phyloP scores from a whole-genome alignment of 2,797 vertebrate genomes.

The Cygnus olor region DNA sequence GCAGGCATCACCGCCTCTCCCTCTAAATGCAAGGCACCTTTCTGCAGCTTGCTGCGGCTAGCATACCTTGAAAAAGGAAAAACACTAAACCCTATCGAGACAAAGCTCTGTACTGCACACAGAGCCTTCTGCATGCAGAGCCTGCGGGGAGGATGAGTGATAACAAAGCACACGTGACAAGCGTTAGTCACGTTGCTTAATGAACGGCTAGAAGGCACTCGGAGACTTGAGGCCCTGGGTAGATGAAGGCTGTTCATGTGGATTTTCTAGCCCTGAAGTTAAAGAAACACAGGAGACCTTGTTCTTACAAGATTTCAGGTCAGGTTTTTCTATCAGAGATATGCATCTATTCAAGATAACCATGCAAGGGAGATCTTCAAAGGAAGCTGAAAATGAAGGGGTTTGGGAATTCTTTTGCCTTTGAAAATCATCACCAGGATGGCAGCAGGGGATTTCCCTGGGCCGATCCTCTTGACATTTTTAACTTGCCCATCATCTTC shows the following conservation, averaged over 20 bases:
- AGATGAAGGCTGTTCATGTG: not conserved
- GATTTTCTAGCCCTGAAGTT: conserved; percentile 44
- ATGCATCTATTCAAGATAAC: not conserved
- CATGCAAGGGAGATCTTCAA: not conserved
- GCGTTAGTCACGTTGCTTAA: not conserved
- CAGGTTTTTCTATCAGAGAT: conserved; percentile 23
- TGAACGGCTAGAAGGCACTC: not conserved
- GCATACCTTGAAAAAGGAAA: not conserved
- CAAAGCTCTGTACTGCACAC: not conserved
- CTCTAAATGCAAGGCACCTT: not conserved
- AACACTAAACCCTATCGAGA: not conserved
- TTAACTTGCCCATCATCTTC: not conserved
- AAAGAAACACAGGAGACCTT: not conserved
- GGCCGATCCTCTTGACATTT: not conserved
- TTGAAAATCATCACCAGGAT: not conserved
- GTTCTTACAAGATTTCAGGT: conserved; percentile 31
- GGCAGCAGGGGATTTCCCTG: not conserved
- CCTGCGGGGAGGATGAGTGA: not conserved
- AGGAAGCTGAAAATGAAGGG: not conserved
- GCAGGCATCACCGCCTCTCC: not conserved
- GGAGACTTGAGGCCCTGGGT: not conserved
- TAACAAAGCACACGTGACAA: not conserved
- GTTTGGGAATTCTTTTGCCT: not conserved
- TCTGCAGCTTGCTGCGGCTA: not conserved
- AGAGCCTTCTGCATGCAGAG: not conserved